A percentile compares a stretch with the other conserved stretches of the same genome.
Evolutionary conservation across 2,888 invertebrate species (phyloP).

Genomic region (Agrochola litura): DNA sequence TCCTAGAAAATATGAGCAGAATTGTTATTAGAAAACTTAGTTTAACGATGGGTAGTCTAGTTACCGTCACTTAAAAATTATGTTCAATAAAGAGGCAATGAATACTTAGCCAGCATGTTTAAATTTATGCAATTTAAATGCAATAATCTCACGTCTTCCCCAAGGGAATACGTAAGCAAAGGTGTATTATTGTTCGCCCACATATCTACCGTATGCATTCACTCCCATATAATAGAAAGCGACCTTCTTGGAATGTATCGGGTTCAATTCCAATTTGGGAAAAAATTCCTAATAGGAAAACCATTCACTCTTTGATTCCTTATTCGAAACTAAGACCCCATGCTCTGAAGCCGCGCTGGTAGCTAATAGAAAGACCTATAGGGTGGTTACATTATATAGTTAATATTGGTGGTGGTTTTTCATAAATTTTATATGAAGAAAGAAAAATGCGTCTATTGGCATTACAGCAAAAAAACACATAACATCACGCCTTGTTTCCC

Average conservation of each 20-base stretch:
- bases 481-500: too few species aligned
- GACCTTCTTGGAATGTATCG: constrained; percentile 28
- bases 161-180: constrained; percentile 34
- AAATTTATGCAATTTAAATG: constrained; percentile 32
- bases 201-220: constrained; percentile 13
- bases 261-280: constrained; percentile 19
- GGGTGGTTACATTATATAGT: background rate
- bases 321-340: background rate
- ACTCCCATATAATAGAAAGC: constrained; percentile 18
- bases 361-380: background rate
- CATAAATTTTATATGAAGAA: background rate
- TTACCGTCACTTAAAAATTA: background rate
- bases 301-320: constrained; percentile 16
- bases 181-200: constrained; percentile 43
- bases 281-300: constrained; percentile 33
- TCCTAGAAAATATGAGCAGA: background rate
- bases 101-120: background rate
- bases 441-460: too few species aligned
- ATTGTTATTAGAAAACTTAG: too few species aligned
- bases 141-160: constrained; percentile 11
- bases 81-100: background rate
- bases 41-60: background rate
- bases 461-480: too few species aligned
- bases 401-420: background rate
- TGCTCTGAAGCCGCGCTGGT: background rate